Base-by-base conservation (phyloP, 2,888 invertebrate species). In the Nemoura dubitans region DNA sequence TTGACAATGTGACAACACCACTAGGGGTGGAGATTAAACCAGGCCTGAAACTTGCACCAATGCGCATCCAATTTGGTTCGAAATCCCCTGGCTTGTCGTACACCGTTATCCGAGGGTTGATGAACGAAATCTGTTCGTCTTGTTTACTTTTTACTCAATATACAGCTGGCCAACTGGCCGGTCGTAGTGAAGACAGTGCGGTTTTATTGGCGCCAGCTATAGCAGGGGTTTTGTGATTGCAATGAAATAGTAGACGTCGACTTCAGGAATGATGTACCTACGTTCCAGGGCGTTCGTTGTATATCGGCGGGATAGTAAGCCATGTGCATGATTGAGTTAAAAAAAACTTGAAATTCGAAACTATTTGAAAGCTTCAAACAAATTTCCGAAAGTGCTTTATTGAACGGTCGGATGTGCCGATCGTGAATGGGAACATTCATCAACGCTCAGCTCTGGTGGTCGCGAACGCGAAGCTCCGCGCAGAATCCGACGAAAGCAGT, bases 141-240 rank as follows among this genome's bases (percentile, higher is more conserved):
- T 59, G 59, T 59, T 59, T 59, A 59, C 59, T 59, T 59, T 59
- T 59, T 59, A 16, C 59, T 59, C 59, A 59, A 59, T 59, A 59
- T 36, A 59, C 59, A 59, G 59, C 59, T 59, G 59, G 59, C 36
- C 36, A 36, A 14, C 59, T 21, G 59, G 59, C 14, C 59, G 59
- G 59, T 21, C 21, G 16, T 2, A 59, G 59, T 21, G 21, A 21
- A 59, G 59, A 59, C 59, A 21, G 2, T 21, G 59, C 14, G 59
- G 59, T 59, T 59, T 59, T 59, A 59, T 59, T 59, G 59, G 3
- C 36, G 3, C 3, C 5, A 6, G 36, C 36, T 36, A 36, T 36
- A 36, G 36, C 59, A 21, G 59, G 59, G 59, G 14, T 59, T 59
- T 59, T 59, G 16, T 21, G 59, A 59, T 59, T 59, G 59, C 59